These are phyloP conservation scores for Porites evermanni DNA, from an alignment of 92 coral and sea anemone genomes.

Conservation along the genomic window DNA sequence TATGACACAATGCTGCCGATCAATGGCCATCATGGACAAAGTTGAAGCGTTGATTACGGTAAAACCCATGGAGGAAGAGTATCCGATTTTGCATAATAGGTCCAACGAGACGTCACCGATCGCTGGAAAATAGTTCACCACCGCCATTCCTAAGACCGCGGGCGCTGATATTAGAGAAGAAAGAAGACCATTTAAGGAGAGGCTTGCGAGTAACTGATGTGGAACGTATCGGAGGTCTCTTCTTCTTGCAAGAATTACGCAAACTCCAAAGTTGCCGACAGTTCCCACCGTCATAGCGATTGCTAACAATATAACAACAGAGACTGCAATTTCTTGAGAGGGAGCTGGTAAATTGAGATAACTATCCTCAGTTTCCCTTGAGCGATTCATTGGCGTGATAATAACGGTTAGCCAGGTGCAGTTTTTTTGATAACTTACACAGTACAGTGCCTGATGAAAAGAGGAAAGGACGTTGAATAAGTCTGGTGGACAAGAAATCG, in stretches of 20 bases:
- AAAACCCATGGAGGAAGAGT: conserved; percentile 8
- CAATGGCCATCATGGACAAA: conserved; percentile 6
- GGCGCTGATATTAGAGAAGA: conserved; percentile 10
- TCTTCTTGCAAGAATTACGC: neutral
- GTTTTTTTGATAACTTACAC: no score
- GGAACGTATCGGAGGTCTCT: conserved; percentile 15
- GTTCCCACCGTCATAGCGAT: conserved; percentile 7
- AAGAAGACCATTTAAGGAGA: neutral
- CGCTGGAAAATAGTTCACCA: neutral
- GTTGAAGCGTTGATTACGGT: neutral
- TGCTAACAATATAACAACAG: neutral
- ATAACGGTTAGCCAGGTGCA: no score
- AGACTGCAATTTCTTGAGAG: conserved; percentile 1
- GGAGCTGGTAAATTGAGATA: neutral
- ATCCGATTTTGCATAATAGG: neutral
- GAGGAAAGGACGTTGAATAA: no score
- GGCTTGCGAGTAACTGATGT: conserved; percentile 9
- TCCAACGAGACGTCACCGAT: neutral
- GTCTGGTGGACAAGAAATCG: no score
- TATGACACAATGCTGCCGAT: conserved; percentile 8
- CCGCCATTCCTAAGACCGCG: neutral
- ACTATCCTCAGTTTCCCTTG: neutral
- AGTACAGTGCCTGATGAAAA: no score
- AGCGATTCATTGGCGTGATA: neutral
- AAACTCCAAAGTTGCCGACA: conserved; percentile 2